Conservation (phyloP, 2,888 invertebrate species). For the Criorhina ranunculi region DNA sequence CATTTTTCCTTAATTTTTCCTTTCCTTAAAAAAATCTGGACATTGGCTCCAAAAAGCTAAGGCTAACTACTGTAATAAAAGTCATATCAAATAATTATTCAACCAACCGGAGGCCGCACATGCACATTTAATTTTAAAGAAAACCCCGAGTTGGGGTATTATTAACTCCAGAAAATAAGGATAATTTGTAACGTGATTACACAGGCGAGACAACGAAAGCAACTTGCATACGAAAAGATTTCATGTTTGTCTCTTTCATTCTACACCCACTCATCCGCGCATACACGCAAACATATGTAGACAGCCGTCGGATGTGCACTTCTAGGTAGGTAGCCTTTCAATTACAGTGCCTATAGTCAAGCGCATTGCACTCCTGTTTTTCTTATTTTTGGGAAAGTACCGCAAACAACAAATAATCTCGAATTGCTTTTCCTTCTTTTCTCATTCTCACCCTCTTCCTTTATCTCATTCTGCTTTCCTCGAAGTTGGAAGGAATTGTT, state of each 20-base stretch:
- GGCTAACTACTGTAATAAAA: too few species aligned
- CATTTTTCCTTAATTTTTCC: too few species aligned
- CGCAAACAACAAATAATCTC: slow-evolving; percentile 15
- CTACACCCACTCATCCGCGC: neutral
- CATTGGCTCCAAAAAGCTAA: too few species aligned
- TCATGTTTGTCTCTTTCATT: slow-evolving; percentile 3
- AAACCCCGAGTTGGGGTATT: too few species aligned
- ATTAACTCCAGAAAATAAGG: neutral
- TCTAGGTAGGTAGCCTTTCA: neutral
- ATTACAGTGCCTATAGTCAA: slow-evolving; percentile 16
- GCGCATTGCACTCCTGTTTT: slow-evolving; percentile 6
- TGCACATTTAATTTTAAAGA: neutral
- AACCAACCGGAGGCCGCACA: too few species aligned
- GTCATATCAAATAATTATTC: too few species aligned
- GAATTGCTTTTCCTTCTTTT: neutral
- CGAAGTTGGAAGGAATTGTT: neutral
- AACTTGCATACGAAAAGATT: neutral
- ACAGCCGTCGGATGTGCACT: neutral
- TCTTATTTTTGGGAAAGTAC: neutral
- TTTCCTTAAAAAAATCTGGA: too few species aligned
- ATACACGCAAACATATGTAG: neutral
- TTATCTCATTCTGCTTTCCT: neutral
- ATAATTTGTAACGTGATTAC: slow-evolving; percentile 8
- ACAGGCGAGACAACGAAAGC: neutral
- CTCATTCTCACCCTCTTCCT: neutral